Evolutionary conservation across 1,140 invertebrate species (phyloP).

Genomic region (Araneus ventricosus): DNA sequence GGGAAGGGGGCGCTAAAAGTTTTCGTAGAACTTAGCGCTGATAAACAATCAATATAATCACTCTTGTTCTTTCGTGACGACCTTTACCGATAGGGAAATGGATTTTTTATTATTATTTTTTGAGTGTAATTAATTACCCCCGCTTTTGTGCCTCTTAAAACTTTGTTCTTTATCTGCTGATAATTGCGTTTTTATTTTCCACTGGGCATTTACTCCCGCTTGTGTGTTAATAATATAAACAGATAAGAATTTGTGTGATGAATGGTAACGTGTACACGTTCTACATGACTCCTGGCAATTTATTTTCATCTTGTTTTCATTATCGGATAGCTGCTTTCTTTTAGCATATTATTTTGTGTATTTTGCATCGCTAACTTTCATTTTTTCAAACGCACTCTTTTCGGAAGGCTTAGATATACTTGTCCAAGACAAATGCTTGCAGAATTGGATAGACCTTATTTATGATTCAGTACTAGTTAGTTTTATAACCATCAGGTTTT

Average conservation of each 20-base stretch:
- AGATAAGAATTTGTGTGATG: constrained; percentile 74
- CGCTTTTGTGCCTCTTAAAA: constrained; percentile 72
- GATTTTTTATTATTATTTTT: constrained; percentile 73
- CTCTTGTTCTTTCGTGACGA: constrained; percentile 71
- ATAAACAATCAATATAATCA: constrained; percentile 75
- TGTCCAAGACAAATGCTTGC: constrained; percentile 65
- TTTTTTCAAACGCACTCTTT: neutral
- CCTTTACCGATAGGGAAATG: constrained; percentile 71
- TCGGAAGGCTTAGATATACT: neutral
- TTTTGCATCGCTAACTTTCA: constrained; percentile 64
- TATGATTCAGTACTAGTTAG: neutral
- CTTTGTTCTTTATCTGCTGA: constrained; percentile 73
- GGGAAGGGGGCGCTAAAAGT: constrained; percentile 53
- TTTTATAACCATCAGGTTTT: constrained; percentile 18
- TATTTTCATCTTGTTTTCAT: constrained; percentile 75
- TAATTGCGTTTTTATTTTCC: constrained; percentile 76
- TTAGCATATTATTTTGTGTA: constrained; percentile 74
- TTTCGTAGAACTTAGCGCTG: constrained; percentile 64
- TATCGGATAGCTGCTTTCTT: constrained; percentile 71
- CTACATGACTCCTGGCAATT: constrained; percentile 69
- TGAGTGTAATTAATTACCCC: constrained; percentile 72
- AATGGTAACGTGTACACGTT: constrained; percentile 71
- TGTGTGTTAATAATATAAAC: constrained; percentile 75
- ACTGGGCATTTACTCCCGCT: constrained; percentile 71
- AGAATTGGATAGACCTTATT: constrained; percentile 41